phyloP scores from a whole-genome alignment of 1,140 invertebrate genomes.

The Thalassaphorura encarpata region DNA sequence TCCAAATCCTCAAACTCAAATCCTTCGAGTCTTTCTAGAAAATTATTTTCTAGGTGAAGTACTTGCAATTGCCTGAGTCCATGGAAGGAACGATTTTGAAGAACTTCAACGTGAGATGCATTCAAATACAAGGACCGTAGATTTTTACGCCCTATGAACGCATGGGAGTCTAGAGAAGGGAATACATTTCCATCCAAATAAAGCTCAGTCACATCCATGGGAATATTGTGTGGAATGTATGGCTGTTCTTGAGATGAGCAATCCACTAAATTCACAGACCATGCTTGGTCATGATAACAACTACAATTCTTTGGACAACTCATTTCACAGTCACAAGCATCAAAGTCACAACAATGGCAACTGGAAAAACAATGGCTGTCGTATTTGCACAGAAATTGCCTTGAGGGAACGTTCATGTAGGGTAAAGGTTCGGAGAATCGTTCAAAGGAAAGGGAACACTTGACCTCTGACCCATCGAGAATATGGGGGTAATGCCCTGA shows the following conservation, averaged over 20 bases:
- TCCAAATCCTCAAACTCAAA: slow-evolving; percentile 68
- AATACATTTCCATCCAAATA: slow-evolving; percentile 83
- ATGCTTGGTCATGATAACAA: slow-evolving; percentile 78
- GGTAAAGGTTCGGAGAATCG: slow-evolving; percentile 16
- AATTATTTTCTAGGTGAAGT: slow-evolving; percentile 70
- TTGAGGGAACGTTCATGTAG: slow-evolving; percentile 60
- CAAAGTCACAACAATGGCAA: slow-evolving; percentile 88
- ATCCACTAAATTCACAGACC: slow-evolving; percentile 84
- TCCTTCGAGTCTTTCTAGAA: slow-evolving; percentile 59
- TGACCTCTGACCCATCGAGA: slow-evolving; percentile 36
- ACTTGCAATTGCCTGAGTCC: slow-evolving; percentile 69
- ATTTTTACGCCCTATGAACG: slow-evolving; percentile 80
- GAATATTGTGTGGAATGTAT: slow-evolving; percentile 68
- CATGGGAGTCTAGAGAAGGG: slow-evolving; percentile 57
- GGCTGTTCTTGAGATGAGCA: slow-evolving; percentile 66
- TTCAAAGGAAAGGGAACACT: slow-evolving; percentile 35
- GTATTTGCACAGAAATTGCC: slow-evolving; percentile 85
- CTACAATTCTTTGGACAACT: slow-evolving; percentile 82
- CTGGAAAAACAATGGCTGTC: slow-evolving; percentile 78
- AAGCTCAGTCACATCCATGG: slow-evolving; percentile 83
- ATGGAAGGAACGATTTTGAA: slow-evolving; percentile 83
- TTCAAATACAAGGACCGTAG: slow-evolving; percentile 73
- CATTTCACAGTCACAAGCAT: slow-evolving; percentile 90
- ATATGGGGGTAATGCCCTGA: slow-evolving; percentile 39
- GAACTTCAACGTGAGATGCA: slow-evolving; percentile 67